These are phyloP conservation scores for Siderastrea siderea DNA, from an alignment of 92 coral and sea anemone species.

Conservation along the genomic window DNA sequence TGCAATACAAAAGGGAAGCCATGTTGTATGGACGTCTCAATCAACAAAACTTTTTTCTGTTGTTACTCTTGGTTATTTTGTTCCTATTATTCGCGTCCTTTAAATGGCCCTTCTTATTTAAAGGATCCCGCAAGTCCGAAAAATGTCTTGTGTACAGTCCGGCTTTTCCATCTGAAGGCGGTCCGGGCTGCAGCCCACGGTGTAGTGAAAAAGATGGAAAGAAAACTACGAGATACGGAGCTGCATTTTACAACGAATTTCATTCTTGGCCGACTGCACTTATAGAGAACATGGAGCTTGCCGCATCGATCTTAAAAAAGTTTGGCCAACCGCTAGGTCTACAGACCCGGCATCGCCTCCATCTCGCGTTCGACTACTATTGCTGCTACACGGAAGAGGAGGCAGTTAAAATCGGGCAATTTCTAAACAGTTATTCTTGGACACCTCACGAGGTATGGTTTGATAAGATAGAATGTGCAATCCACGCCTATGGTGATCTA, in stretches of 20 bases:
- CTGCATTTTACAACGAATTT: not conserved
- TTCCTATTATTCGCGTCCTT: not conserved
- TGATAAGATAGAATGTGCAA: too few relatives aligned
- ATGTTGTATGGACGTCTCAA: not conserved
- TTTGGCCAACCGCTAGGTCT: slow-evolving; percentile 44
- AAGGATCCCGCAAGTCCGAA: slow-evolving; percentile 1
- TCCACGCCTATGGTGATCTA: too few relatives aligned
- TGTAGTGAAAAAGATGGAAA: slow-evolving; percentile 13
- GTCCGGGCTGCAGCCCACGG: slow-evolving; percentile 55
- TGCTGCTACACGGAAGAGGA: not conserved
- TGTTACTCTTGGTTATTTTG: not conserved
- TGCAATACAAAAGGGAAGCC: not conserved
- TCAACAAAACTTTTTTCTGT: not conserved
- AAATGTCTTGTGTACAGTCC: slow-evolving; percentile 55
- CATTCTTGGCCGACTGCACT: slow-evolving; percentile 46
- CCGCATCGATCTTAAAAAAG: slow-evolving; percentile 57
- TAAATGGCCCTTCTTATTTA: slow-evolving; percentile 8
- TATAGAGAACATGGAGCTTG: slow-evolving; percentile 41
- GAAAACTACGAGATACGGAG: not conserved
- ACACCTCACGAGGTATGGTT: too few relatives aligned
- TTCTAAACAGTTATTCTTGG: not conserved
- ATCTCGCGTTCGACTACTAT: not conserved
- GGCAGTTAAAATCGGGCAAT: slow-evolving; percentile 52
- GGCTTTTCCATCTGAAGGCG: slow-evolving; percentile 67
- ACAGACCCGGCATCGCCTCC: slow-evolving; percentile 42